Evolutionary conservation across 2,888 invertebrate species (phyloP).

Genomic region (Dione vanillae): DNA sequence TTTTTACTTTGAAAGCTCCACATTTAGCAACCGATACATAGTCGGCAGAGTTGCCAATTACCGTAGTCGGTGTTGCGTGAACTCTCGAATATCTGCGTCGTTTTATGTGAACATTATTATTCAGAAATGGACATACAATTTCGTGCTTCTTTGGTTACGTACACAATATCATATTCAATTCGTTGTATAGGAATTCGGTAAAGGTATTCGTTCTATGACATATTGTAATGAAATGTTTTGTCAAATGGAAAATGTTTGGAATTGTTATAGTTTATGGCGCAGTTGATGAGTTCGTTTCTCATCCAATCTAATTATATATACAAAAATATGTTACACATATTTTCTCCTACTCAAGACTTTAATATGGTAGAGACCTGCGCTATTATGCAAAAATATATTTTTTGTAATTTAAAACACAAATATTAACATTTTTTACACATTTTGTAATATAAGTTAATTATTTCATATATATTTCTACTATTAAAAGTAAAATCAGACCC

Average conservation of each 20-base stretch:
- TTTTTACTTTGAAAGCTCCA: constrained; percentile 10
- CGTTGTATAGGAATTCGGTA: constrained; percentile 1
- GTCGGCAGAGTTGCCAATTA: constrained; percentile 18
- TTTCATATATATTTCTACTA: too few species aligned
- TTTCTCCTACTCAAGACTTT: too few species aligned
- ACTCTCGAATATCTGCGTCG: constrained; percentile 15
- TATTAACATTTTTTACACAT: too few species aligned
- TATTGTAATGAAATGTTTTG: neutral
- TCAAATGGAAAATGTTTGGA: neutral
- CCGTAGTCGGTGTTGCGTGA: constrained; percentile 12
- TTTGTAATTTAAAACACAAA: too few species aligned
- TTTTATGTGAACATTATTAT: constrained; percentile 21
- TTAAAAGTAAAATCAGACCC: neutral
- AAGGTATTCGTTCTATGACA: neutral
- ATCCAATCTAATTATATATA: too few species aligned
- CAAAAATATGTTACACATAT: too few species aligned
- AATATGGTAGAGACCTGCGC: too few species aligned
- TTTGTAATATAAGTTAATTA: too few species aligned
- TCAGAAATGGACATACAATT: constrained; percentile 16
- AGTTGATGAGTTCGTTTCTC: neutral
- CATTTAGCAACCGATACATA: constrained; percentile 1
- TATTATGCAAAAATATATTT: too few species aligned
- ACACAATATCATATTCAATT: constrained; percentile 10
- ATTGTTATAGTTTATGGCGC: neutral
- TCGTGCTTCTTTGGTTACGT: neutral